These are phyloP conservation scores for Syndactyla subalaris DNA, from an alignment of 2,797 vertebrate genomes.

Conservation along the genomic window DNA sequence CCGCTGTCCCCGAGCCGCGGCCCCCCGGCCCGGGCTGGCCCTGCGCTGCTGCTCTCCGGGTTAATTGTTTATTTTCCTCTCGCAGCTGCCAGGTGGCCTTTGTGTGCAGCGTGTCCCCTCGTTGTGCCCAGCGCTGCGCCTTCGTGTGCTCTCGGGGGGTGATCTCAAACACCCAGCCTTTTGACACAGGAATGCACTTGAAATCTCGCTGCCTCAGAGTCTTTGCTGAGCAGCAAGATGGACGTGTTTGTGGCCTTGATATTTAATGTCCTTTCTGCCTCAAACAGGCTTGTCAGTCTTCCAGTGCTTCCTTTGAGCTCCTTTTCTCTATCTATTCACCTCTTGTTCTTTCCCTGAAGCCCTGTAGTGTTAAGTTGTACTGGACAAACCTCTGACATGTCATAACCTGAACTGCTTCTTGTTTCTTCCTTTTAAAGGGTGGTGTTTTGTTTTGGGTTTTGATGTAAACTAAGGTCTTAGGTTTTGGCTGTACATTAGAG, in stretches of 20 bases:
- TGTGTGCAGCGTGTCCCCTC: neutral
- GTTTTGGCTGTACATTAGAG: neutral
- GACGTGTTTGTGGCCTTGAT: neutral
- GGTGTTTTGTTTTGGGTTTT: neutral
- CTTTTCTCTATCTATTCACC: neutral
- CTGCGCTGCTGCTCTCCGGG: neutral
- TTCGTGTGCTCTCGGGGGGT: neutral
- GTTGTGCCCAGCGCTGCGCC: fast-evolving
- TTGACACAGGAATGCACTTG: neutral
- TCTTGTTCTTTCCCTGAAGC: neutral
- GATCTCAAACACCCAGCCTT: neutral
- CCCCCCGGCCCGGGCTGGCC: neutral
- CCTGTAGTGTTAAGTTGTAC: neutral
- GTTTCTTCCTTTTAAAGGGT: neutral
- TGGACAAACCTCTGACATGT: neutral
- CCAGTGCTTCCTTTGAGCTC: neutral
- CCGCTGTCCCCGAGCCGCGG: neutral
- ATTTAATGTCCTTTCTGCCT: neutral
- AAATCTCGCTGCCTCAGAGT: neutral
- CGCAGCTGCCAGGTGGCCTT: neutral
- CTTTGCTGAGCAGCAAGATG: neutral
- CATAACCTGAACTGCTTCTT: neutral
- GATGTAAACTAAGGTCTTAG: neutral
- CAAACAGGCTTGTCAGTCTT: neutral
- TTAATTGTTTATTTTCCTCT: neutral